These are phyloP conservation scores for Drosophila imparisetae DNA, from an alignment of 2,888 invertebrate genomes.

Conservation along the genomic window DNA sequence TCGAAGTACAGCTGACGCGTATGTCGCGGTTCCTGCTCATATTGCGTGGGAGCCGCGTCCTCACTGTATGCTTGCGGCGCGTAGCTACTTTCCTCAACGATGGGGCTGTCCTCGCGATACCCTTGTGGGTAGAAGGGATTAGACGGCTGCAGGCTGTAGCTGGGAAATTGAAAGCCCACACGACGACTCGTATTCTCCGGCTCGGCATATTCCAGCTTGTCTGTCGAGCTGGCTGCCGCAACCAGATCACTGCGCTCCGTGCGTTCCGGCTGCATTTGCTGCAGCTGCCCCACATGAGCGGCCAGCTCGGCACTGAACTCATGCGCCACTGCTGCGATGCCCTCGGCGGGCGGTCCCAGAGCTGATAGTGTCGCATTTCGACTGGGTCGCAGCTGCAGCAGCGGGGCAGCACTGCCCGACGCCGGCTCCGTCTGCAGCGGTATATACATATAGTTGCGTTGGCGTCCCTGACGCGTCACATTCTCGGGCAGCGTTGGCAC, in stretches of 20 bases:
- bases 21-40: slow-evolving; percentile 79
- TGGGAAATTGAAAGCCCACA: slow-evolving; percentile 84
- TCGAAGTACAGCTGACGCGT: slow-evolving; percentile 82
- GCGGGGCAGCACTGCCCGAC: slow-evolving; percentile 40
- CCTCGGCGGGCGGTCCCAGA: slow-evolving; percentile 79
- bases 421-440: slow-evolving; percentile 72
- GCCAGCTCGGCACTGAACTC: slow-evolving; percentile 75
- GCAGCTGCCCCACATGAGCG: slow-evolving; percentile 20
- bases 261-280: slow-evolving; percentile 57
- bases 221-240: slow-evolving; percentile 56
- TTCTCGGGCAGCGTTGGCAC: slow-evolving; percentile 77
- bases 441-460: slow-evolving; percentile 83
- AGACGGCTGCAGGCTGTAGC: slow-evolving; percentile 82
- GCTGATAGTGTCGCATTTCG: slow-evolving; percentile 75
- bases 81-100: slow-evolving; percentile 80
- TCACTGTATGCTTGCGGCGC: slow-evolving; percentile 81
- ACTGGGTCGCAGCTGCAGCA: slow-evolving; percentile 72
- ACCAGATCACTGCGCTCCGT: slow-evolving; percentile 79
- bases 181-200: slow-evolving; percentile 82
- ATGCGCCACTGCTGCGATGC: slow-evolving; percentile 70
- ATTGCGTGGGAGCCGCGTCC: slow-evolving; percentile 66
- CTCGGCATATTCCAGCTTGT: slow-evolving; percentile 69
- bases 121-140: slow-evolving; percentile 84
- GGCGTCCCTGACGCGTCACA: slow-evolving; percentile 70
- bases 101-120: slow-evolving; percentile 84